These are phyloP conservation scores for Corythoichthys haematopterus DNA, from an alignment of 2,113 vertebrate genomes.

Conservation along the genomic window DNA sequence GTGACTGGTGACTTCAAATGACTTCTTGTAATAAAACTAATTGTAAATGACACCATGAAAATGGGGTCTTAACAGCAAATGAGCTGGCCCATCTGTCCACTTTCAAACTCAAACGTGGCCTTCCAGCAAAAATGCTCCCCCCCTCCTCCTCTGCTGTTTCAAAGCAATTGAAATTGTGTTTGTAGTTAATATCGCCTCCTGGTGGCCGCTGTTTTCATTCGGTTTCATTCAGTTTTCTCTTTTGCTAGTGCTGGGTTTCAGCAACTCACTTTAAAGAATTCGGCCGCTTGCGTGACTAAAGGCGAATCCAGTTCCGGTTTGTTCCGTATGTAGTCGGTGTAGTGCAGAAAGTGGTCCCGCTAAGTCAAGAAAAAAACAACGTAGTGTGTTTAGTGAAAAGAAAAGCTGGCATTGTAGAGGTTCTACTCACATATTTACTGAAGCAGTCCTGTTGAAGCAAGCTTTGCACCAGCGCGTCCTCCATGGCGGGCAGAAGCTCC, in stretches of 20 bases:
- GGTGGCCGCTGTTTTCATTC: too few relatives aligned
- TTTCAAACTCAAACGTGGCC: too few relatives aligned
- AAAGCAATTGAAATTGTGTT: too few relatives aligned
- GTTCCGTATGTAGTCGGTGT: constrained; percentile 81
- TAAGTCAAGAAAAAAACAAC: constrained; percentile 32
- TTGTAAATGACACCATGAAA: too few relatives aligned
- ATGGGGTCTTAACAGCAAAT: neutral
- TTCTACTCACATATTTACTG: constrained; percentile 78
- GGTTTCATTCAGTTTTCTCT: too few relatives aligned
- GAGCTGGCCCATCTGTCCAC: neutral
- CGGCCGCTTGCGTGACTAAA: constrained; percentile 67
- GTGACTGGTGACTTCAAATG: too few relatives aligned
- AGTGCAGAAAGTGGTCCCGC: constrained; percentile 82
- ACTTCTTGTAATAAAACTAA: too few relatives aligned
- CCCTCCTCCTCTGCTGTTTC: neutral
- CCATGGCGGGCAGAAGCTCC: constrained; percentile 79
- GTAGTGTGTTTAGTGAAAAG: neutral
- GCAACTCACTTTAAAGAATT: constrained; percentile 76
- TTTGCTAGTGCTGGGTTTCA: too few relatives aligned
- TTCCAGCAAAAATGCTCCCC: neutral
- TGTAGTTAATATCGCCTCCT: too few relatives aligned
- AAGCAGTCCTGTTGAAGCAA: constrained; percentile 83
- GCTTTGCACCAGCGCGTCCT: constrained; percentile 79
- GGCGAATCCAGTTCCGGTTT: constrained; percentile 77
- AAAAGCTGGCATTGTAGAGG: neutral